phyloP scores from a whole-genome alignment of 2,888 invertebrate genomes.

The Drosophila silvestris region DNA sequence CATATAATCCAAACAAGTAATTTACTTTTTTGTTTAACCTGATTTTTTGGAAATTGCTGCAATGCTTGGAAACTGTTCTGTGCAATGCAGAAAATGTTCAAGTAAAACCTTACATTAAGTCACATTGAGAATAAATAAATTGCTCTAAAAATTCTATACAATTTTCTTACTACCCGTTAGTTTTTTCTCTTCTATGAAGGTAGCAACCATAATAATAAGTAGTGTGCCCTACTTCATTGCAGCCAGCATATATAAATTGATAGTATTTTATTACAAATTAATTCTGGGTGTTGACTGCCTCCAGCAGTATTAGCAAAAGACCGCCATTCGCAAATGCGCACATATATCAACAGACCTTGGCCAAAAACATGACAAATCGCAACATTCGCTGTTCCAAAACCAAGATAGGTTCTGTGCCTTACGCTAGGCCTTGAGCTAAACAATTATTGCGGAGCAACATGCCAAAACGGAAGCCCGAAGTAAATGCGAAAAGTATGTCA shows the following conservation, averaged over 20 bases:
- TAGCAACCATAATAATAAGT: neutral
- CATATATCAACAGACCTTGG: constrained; percentile 24
- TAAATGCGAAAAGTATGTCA: constrained; percentile 55
- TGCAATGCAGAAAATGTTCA: neutral
- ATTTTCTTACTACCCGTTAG: neutral
- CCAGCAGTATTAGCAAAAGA: neutral
- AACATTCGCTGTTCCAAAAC: constrained; percentile 23
- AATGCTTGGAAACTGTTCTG: neutral
- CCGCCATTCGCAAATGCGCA: neutral
- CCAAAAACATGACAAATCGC: constrained; percentile 23
- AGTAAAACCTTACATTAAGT: neutral
- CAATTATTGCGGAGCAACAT: constrained; percentile 16
- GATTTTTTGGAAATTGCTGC: neutral
- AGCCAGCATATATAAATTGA: constrained; percentile 44
- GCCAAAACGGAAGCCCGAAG: constrained; percentile 70
- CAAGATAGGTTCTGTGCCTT: neutral
- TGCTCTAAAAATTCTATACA: neutral
- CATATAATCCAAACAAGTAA: neutral
- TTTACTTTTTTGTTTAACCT: neutral
- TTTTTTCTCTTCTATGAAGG: neutral
- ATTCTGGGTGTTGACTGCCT: constrained; percentile 26
- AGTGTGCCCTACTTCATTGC: neutral
- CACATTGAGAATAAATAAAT: neutral
- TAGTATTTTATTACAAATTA: constrained; percentile 57
- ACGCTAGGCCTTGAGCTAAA: constrained; percentile 1